Conservation (phyloP, 2,888 invertebrate genomes). For the Polia nebulosa region DNA sequence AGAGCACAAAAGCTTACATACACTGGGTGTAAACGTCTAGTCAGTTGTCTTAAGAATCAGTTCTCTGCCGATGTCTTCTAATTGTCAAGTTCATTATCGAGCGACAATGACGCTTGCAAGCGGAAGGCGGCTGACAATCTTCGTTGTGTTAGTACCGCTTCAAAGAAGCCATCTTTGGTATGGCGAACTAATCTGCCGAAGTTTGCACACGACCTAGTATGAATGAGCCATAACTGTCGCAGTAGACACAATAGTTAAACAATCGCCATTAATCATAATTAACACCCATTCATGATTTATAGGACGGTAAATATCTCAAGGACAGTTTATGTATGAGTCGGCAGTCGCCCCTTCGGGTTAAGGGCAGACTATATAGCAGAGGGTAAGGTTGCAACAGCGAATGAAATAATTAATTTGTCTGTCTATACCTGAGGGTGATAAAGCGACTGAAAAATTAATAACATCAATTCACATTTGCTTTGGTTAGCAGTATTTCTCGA, state of each 20-base stretch:
- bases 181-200: too few relatives aligned
- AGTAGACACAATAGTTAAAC: background rate
- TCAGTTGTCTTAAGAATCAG: too few relatives aligned
- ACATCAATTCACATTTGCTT: background rate
- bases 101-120: too few relatives aligned
- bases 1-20: background rate
- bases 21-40: background rate
- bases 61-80: too few relatives aligned
- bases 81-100: too few relatives aligned
- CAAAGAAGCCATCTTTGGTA: too few relatives aligned
- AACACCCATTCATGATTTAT: background rate
- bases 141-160: too few relatives aligned
- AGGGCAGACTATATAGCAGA: conserved; percentile 40
- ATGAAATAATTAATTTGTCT: conserved; percentile 18
- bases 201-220: too few relatives aligned
- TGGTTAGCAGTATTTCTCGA: background rate
- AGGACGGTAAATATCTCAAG: background rate
- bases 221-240: background rate
- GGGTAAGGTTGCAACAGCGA: background rate
- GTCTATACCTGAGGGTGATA: background rate
- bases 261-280: background rate
- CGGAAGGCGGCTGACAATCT: too few relatives aligned
- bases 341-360: background rate
- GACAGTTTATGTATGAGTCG: too few relatives aligned
- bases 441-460: background rate